Evolutionary conservation across 1,140 invertebrate species (phyloP).

Genomic region (Ooceraea biroi): DNA sequence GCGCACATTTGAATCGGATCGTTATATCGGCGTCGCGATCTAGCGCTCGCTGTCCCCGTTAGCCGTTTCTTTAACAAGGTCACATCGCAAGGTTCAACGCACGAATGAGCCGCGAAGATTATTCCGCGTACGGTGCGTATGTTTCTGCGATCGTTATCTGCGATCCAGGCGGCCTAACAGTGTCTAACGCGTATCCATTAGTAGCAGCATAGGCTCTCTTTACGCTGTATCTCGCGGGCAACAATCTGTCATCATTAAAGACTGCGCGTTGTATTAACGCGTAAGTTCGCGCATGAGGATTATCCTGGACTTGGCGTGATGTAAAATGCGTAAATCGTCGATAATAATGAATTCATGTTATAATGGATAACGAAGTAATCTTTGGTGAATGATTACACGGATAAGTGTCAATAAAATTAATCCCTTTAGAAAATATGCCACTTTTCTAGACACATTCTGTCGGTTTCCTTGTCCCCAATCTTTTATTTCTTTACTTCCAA

Average conservation of each 20-base stretch:
- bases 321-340: background rate
- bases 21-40: conserved; percentile 39
- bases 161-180: background rate
- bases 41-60: conserved; percentile 47
- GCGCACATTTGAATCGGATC: conserved; percentile 51
- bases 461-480: too few species aligned
- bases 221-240: background rate
- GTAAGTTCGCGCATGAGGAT: background rate
- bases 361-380: background rate
- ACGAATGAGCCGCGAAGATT: conserved; percentile 23
- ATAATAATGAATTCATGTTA: background rate
- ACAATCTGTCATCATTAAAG: conserved; percentile 18
- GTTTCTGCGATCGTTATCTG: conserved; percentile 55
- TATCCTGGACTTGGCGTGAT: background rate
- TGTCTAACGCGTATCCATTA: conserved; percentile 27
- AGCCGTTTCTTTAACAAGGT: conserved; percentile 60
- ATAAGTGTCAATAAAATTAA: background rate
- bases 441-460: too few species aligned
- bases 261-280: background rate
- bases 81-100: conserved; percentile 46
- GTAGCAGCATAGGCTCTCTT: background rate
- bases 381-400: background rate
- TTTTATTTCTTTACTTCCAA: too few species aligned
- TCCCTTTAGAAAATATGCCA: too few species aligned
- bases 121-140: conserved; percentile 11